Conservation (phyloP, 2,888 invertebrate genomes). For the Enchytraeus crypticus region DNA sequence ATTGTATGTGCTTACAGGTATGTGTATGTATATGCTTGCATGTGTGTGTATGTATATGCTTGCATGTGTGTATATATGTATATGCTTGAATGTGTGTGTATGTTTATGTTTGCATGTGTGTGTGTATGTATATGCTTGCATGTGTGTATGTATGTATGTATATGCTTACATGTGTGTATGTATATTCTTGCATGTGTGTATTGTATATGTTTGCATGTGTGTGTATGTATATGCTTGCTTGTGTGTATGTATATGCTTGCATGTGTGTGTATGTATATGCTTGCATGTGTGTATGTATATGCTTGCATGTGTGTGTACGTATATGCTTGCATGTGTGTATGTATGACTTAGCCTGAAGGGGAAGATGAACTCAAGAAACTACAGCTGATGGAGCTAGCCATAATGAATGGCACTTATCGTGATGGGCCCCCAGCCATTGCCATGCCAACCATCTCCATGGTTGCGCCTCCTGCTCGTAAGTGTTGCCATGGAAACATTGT, state of each 20-base stretch:
- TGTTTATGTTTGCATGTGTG: too few species aligned
- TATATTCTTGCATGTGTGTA: too few species aligned
- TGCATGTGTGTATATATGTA: too few species aligned
- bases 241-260: neutral
- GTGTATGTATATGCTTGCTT: too few species aligned
- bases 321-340: neutral
- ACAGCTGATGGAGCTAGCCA: conserved; percentile 98
- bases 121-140: too few species aligned
- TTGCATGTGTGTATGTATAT: neutral
- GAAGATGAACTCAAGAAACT: conserved; percentile 99
- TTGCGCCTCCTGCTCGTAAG: conserved; percentile 4
- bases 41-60: too few species aligned
- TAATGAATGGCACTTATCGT: conserved; percentile 94
- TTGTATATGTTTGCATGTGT: too few species aligned
- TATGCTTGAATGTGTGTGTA: too few species aligned
- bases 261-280: neutral
- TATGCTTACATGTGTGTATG: neutral
- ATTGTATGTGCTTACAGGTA: too few species aligned
- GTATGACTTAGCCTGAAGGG: conserved; percentile 74
- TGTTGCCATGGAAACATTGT: too few species aligned
- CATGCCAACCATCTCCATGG: neutral
- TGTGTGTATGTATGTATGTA: too few species aligned
- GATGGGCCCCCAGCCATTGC: conserved; percentile 31
- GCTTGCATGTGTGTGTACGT: neutral
- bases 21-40: too few species aligned